These are phyloP conservation scores for Columba janthina DNA, from an alignment of 2,113 vertebrate species.

Conservation along the genomic window DNA sequence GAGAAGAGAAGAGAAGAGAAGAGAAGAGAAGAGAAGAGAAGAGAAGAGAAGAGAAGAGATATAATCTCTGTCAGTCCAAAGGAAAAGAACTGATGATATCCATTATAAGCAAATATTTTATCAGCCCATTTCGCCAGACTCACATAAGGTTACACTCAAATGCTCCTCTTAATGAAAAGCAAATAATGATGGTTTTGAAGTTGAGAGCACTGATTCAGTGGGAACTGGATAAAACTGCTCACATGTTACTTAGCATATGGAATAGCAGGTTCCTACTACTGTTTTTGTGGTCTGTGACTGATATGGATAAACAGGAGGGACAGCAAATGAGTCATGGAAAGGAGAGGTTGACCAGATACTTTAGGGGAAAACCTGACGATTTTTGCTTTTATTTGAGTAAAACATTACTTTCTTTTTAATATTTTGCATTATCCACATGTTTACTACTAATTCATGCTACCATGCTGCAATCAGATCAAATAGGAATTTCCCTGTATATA, in stretches of 20 bases:
- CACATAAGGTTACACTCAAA: background rate
- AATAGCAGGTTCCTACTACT: background rate
- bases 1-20: too few relatives aligned
- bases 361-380: background rate
- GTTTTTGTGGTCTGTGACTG: background rate
- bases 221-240: background rate
- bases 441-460: background rate
- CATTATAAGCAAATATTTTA: background rate
- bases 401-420: background rate
- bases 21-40: too few relatives aligned
- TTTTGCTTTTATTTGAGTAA: background rate
- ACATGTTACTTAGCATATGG: rapidly evolving
- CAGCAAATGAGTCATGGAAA: rapidly evolving
- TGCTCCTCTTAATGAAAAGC: background rate
- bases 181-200: background rate
- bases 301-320: background rate
- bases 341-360: background rate
- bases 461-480: background rate
- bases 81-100: background rate
- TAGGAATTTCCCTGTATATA: background rate
- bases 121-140: background rate
- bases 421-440: background rate
- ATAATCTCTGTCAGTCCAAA: background rate
- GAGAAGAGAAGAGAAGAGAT: too few relatives aligned
- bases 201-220: background rate